These are phyloP conservation scores for Sturnira hondurensis DNA, from an alignment of 2,113 vertebrate species.

Conservation along the genomic window DNA sequence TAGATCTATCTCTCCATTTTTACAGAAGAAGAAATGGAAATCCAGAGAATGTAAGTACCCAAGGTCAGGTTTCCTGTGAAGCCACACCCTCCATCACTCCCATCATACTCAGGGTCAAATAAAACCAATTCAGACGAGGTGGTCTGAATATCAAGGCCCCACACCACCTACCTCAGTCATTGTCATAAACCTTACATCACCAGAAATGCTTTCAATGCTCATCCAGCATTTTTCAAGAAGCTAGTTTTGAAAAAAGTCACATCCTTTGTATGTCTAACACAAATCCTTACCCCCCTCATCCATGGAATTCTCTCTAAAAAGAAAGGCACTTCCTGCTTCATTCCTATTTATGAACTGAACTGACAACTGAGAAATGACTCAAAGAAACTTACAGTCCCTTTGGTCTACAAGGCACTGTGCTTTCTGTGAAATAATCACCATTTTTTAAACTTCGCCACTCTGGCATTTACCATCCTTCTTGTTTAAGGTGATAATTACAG, in stretches of 20 bases:
- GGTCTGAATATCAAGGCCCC: not conserved
- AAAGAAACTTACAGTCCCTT: not conserved
- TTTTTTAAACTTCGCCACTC: constrained; percentile 29
- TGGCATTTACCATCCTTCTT: not conserved
- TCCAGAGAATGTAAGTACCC: not conserved
- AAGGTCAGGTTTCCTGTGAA: not conserved
- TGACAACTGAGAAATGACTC: constrained; percentile 17
- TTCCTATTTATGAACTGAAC: constrained; percentile 8
- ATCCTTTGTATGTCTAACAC: not conserved
- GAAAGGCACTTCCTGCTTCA: not conserved
- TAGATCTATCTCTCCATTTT: not conserved
- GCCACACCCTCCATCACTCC: not conserved
- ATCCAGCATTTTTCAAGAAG: not conserved
- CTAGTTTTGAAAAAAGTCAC: not conserved
- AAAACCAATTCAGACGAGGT: not conserved
- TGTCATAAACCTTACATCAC: not conserved
- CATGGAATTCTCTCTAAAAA: not conserved
- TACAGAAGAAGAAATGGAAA: not conserved
- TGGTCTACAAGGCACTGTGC: not conserved
- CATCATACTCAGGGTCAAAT: not conserved
- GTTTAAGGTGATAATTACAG: constrained; percentile 62
- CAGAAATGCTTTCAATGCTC: not conserved
- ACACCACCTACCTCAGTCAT: not conserved
- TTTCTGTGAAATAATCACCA: constrained; percentile 36
- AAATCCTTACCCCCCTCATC: not conserved